Percentiles rank a stretch among this genome's conserved stretches.
phyloP scores from a whole-genome alignment of 2,888 invertebrate species.

The Syrphus vitripennis region DNA sequence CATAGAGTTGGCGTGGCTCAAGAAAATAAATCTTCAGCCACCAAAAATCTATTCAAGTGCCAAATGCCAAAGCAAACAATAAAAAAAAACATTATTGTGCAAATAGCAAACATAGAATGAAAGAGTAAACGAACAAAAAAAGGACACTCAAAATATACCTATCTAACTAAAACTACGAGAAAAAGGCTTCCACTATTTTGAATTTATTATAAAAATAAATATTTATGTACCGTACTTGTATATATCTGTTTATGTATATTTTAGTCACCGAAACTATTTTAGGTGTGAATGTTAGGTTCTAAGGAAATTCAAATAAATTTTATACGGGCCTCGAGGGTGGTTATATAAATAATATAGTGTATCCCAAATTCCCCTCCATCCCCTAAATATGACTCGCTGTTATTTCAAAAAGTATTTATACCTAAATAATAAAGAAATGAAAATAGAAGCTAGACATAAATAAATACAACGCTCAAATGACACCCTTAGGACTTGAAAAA shows the following conservation, averaged over 20 bases:
- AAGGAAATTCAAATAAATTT: slow-evolving; percentile 49
- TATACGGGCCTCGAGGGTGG: slow-evolving; percentile 15
- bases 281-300: not conserved
- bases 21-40: slow-evolving; percentile 62
- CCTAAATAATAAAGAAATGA: slow-evolving; percentile 26
- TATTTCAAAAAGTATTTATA: slow-evolving; percentile 15
- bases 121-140: slow-evolving; percentile 56
- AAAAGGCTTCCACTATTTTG: slow-evolving; percentile 62
- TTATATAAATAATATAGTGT: not conserved
- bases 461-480: slow-evolving; percentile 30
- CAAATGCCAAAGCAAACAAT: slow-evolving; percentile 70
- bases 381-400: not conserved
- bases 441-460: slow-evolving; percentile 12
- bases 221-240: no score
- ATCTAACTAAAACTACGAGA: not conserved
- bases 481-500: slow-evolving; percentile 51
- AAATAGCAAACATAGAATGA: slow-evolving; percentile 58
- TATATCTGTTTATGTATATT: not conserved
- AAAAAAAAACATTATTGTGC: slow-evolving; percentile 70
- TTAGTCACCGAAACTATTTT: slow-evolving; percentile 13
- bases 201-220: slow-evolving; percentile 53
- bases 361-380: not conserved
- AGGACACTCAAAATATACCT: not conserved
- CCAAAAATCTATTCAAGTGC: slow-evolving; percentile 70
- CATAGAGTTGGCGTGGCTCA: slow-evolving; percentile 6